Evolutionary conservation across 2,888 invertebrate species (phyloP).

Genomic region (Megalurothrips usitatus): DNA sequence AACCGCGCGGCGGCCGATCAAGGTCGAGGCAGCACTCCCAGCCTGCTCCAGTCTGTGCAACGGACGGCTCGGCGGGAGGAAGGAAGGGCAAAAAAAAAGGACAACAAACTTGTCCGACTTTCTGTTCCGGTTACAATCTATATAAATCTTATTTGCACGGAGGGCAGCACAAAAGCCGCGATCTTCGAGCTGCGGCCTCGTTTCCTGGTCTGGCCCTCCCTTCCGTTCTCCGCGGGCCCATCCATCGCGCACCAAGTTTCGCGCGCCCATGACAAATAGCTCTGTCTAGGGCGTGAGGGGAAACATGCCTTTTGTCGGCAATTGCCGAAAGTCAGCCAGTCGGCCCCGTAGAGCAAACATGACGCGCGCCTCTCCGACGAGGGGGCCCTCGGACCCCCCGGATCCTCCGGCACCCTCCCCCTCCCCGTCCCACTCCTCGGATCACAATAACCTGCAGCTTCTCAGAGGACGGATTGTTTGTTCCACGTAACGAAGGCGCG

Average conservation of each 20-base stretch:
- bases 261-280: neutral
- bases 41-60: neutral
- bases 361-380: too few relatives aligned
- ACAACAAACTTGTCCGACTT: neutral
- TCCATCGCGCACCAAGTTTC: neutral
- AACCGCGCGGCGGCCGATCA: neutral
- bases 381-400: too few relatives aligned
- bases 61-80: neutral
- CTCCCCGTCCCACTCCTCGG: too few relatives aligned
- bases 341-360: too few relatives aligned
- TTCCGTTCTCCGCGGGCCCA: neutral
- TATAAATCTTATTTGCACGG: conserved; percentile 17
- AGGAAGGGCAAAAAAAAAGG: too few relatives aligned
- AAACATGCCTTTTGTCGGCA: too few relatives aligned
- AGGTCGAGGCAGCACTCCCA: neutral
- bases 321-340: too few relatives aligned
- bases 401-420: neutral
- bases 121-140: conserved; percentile 13
- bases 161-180: neutral
- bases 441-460: too few relatives aligned
- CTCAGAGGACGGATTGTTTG: too few relatives aligned
- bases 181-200: neutral
- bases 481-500: too few relatives aligned
- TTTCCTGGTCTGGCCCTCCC: neutral
- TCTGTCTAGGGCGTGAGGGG: neutral